phyloP scores from a whole-genome alignment of 2,113 vertebrate genomes.

The Carettochelys insculpta region DNA sequence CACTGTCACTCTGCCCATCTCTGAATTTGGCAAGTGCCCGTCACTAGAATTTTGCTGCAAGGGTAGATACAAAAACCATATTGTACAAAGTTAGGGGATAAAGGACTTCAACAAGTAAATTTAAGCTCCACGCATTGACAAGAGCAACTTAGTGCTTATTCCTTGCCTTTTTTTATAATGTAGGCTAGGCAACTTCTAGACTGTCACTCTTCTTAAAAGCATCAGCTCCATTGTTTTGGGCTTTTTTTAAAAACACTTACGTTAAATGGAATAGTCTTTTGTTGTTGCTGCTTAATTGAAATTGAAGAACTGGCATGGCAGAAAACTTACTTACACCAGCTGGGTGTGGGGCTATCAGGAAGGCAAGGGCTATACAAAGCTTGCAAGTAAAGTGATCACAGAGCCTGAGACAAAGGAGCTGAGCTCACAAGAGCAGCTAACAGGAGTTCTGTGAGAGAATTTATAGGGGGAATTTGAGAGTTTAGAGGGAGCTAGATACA shows the following conservation, averaged over 20 bases:
- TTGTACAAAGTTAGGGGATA: too few relatives aligned
- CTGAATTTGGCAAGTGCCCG: background rate
- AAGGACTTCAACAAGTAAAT: slow-evolving; percentile 17
- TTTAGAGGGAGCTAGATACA: too few relatives aligned
- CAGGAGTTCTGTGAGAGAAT: too few relatives aligned
- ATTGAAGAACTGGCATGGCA: background rate
- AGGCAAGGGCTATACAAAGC: too few relatives aligned
- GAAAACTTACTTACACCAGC: background rate
- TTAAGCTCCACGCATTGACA: background rate
- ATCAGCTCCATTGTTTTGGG: background rate
- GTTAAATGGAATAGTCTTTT: background rate
- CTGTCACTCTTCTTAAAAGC: accelerated
- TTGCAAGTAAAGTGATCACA: too few relatives aligned
- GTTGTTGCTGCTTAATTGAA: background rate
- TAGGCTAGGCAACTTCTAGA: background rate
- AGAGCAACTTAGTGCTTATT: background rate
- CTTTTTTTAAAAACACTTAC: accelerated
- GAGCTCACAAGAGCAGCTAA: too few relatives aligned
- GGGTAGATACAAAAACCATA: too few relatives aligned
- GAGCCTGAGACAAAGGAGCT: too few relatives aligned
- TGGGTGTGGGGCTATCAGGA: too few relatives aligned
- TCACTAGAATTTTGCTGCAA: slow-evolving; percentile 32
- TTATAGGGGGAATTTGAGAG: too few relatives aligned
- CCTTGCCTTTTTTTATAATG: accelerated
- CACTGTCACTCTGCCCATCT: background rate